Percentiles rank a stretch among this genome's conserved stretches.
Evolutionary conservation across 2,888 invertebrate species (phyloP).

Genomic region (Morinoia aosen): DNA sequence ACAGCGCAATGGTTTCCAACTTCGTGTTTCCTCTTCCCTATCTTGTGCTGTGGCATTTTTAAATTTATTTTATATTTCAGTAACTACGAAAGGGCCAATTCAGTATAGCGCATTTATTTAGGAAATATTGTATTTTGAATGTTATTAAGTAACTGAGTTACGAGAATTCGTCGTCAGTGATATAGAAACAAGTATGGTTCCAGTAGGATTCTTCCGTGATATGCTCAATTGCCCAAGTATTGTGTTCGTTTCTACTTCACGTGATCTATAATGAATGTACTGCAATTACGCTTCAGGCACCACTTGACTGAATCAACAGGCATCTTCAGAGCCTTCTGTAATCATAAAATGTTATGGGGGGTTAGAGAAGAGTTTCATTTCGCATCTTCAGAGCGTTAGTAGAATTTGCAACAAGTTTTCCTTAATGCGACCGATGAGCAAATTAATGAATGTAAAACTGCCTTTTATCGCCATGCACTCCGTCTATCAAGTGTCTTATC

Average conservation of each 20-base stretch:
- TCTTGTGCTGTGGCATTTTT: too few species aligned
- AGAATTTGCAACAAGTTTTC: too few species aligned
- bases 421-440: too few species aligned
- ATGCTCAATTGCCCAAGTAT: neutral
- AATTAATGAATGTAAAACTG: neutral
- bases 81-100: too few species aligned
- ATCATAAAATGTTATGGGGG: neutral
- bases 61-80: too few species aligned
- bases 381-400: neutral
- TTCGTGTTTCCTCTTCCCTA: too few species aligned
- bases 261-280: neutral
- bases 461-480: neutral
- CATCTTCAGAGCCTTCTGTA: neutral
- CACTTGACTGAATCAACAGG: neutral
- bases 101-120: too few species aligned
- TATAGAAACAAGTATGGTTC: neutral
- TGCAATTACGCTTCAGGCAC: neutral
- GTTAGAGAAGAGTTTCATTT: neutral
- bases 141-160: too few species aligned
- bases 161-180: neutral
- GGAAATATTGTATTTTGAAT: too few species aligned
- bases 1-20: too few species aligned
- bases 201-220: neutral
- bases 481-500: slow-evolving; percentile 1
- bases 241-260: neutral